A percentile compares a stretch with the other conserved stretches of the same genome.
These are phyloP conservation scores for Lasioglossum oenotherae DNA, from an alignment of 2,888 invertebrate species.

Conservation along the genomic window DNA sequence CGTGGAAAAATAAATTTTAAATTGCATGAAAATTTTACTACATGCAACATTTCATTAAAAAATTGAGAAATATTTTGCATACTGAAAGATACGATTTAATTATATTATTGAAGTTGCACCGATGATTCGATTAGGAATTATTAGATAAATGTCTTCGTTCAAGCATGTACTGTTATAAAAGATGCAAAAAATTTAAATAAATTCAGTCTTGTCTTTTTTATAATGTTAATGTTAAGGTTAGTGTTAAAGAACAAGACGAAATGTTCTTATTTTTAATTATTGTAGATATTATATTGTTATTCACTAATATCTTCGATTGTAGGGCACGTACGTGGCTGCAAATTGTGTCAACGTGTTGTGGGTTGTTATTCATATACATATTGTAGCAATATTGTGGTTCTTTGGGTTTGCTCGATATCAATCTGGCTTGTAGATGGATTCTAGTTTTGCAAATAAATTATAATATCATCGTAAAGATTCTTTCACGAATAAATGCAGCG, in stretches of 20 bases:
- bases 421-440: neutral
- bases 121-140: too few relatives aligned
- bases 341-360: neutral
- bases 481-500: neutral
- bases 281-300: neutral
- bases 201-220: too few relatives aligned
- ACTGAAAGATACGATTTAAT: neutral
- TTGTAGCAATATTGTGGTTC: neutral
- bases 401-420: neutral
- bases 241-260: neutral
- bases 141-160: too few relatives aligned
- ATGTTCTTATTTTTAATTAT: neutral
- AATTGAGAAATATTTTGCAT: neutral
- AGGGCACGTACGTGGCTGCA: neutral
- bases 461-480: neutral
- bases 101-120: too few relatives aligned
- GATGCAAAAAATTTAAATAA: too few relatives aligned
- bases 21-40: neutral
- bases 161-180: too few relatives aligned
- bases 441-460: neutral
- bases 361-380: neutral
- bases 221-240: too few relatives aligned
- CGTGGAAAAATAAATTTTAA: neutral
- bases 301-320: neutral
- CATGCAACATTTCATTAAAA: neutral